Percentiles rank a stretch among this genome's conserved stretches.
These are phyloP conservation scores for Odontamblyopus rebecca DNA, from an alignment of 2,797 vertebrate genomes.

Conservation along the genomic window DNA sequence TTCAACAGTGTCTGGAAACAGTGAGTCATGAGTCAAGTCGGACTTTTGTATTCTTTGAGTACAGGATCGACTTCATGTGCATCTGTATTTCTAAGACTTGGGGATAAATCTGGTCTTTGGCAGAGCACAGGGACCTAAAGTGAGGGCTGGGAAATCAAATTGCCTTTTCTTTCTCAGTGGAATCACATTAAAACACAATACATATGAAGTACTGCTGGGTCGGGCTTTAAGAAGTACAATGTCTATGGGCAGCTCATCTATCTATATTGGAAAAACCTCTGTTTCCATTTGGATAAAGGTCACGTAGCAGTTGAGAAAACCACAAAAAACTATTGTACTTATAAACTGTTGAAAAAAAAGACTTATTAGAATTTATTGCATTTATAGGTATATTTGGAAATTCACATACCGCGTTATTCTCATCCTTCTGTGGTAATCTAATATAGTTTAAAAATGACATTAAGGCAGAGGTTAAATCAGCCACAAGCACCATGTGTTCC, in stretches of 20 bases:
- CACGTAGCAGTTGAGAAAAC: not conserved
- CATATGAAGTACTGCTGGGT: not conserved
- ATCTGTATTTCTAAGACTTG: constrained; percentile 4
- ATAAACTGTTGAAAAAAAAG: too few relatives aligned
- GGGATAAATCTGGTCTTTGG: not conserved
- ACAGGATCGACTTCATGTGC: not conserved
- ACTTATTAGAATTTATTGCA: not conserved
- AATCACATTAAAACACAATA: not conserved
- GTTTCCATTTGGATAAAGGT: not conserved
- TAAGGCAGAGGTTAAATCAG: not conserved
- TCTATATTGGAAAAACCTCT: not conserved
- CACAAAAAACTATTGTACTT: not conserved
- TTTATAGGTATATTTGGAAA: not conserved
- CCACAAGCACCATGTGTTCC: constrained; percentile 7
- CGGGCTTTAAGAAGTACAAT: constrained; percentile 5
- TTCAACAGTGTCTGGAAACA: constrained; percentile 10
- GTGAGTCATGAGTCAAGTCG: constrained; percentile 4
- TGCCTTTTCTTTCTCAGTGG: not conserved
- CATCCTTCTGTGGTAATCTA: not conserved
- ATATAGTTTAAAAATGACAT: not conserved
- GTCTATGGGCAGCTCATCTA: not conserved
- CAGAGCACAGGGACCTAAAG: not conserved
- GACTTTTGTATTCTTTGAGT: not conserved
- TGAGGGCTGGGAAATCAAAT: constrained; percentile 2
- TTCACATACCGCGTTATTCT: not conserved